These are phyloP conservation scores for Pectinophora gossypiella DNA, from an alignment of 1,140 invertebrate genomes.

Conservation along the genomic window DNA sequence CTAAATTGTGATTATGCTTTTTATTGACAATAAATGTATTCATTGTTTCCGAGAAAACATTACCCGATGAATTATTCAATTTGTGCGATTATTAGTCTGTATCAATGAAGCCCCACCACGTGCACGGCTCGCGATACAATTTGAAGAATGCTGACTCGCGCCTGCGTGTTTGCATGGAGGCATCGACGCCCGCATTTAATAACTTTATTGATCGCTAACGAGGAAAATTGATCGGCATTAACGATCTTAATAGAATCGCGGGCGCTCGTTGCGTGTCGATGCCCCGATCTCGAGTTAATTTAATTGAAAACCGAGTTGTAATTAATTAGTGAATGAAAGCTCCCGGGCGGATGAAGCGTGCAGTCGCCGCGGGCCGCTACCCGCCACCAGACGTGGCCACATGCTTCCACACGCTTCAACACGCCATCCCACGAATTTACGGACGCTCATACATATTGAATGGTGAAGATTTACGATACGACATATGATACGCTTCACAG, in stretches of 20 bases:
- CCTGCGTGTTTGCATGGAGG: constrained; percentile 25
- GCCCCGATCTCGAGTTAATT: constrained; percentile 59
- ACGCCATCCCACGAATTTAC: not conserved
- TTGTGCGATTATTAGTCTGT: no score
- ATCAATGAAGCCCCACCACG: no score
- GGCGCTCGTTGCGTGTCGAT: constrained; percentile 57
- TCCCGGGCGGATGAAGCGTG: constrained; percentile 5
- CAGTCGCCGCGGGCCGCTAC: not conserved
- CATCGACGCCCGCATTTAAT: constrained; percentile 34
- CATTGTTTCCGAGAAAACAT: no score
- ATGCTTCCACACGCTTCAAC: no score
- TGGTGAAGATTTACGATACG: not conserved
- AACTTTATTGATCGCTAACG: constrained; percentile 58
- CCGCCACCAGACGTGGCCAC: not conserved
- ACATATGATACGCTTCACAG: no score
- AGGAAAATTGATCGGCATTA: constrained; percentile 65
- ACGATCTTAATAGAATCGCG: constrained; percentile 65
- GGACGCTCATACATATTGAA: not conserved
- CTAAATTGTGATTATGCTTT: not conserved
- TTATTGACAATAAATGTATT: no score
- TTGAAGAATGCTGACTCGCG: no score
- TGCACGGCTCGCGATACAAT: no score
- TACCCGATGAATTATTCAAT: no score
- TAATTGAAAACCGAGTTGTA: constrained; percentile 68
- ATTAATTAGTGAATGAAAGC: constrained; percentile 68